phyloP scores from a whole-genome alignment of 1,140 invertebrate species.

The Cephus cinctus region DNA sequence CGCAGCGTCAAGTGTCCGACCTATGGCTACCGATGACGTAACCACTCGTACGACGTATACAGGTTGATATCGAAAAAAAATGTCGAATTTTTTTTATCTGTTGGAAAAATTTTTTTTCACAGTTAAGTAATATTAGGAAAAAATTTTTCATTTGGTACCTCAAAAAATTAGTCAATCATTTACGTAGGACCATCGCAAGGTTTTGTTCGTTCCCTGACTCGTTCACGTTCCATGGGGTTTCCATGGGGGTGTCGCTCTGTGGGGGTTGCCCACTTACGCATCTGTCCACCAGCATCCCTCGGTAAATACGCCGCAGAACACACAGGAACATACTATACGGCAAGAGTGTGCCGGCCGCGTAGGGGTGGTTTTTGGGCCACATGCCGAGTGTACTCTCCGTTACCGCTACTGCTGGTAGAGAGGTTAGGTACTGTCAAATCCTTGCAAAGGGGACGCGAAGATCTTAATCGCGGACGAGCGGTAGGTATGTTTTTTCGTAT shows the following conservation, averaged over 20 bases:
- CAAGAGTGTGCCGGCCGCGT: slow-evolving; percentile 15
- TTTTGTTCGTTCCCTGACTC: too few species aligned
- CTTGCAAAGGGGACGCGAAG: slow-evolving; percentile 7
- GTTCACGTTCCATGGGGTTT: slow-evolving; percentile 16
- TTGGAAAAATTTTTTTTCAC: too few species aligned
- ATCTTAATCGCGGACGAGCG: slow-evolving; percentile 24
- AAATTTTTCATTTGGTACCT: too few species aligned
- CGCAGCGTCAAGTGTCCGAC: too few species aligned
- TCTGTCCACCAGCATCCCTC: slow-evolving; percentile 52
- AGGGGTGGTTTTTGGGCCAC: slow-evolving; percentile 29
- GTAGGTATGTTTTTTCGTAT: too few species aligned
- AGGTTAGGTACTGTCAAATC: background rate
- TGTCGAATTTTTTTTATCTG: too few species aligned
- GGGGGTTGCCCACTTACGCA: slow-evolving; percentile 48
- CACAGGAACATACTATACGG: slow-evolving; percentile 24
- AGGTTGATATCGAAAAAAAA: too few species aligned
- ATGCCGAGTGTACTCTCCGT: slow-evolving; percentile 38
- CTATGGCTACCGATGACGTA: too few species aligned
- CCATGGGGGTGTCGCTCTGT: slow-evolving; percentile 32
- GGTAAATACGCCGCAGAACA: slow-evolving; percentile 26
- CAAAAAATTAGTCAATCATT: too few species aligned
- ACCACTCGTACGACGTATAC: too few species aligned
- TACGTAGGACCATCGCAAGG: too few species aligned
- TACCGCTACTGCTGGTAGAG: slow-evolving; percentile 10
- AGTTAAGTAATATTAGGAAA: too few species aligned